Conservation (phyloP, 2,888 invertebrate species). For the Heteropelma amictum region DNA sequence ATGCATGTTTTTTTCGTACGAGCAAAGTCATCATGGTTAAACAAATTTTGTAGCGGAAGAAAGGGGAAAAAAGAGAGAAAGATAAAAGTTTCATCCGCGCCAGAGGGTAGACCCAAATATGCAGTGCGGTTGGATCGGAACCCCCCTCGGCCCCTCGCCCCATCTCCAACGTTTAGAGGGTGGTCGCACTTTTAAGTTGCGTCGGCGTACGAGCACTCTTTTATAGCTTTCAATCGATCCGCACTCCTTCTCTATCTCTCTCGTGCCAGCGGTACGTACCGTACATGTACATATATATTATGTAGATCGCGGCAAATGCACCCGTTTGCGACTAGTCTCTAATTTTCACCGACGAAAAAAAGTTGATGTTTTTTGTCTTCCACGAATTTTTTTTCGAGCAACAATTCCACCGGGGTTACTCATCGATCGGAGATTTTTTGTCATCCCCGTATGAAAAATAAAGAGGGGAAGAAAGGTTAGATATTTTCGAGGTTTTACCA, state of each 20-base stretch:
- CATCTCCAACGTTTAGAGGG: conserved; percentile 26
- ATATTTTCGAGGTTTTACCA: conserved; percentile 24
- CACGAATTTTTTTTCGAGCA: not conserved
- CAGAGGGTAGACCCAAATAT: conserved; percentile 47
- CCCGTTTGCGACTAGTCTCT: conserved; percentile 35
- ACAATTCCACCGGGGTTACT: not conserved
- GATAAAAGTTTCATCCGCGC: conserved; percentile 5
- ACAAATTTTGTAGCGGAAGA: not conserved
- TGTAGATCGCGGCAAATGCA: conserved; percentile 11
- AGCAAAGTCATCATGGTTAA: not conserved
- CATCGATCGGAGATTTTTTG: not conserved
- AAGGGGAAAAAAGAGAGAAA: not conserved
- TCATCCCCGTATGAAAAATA: too few species aligned
- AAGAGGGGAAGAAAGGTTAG: too few species aligned
- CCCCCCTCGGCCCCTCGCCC: conserved; percentile 8
- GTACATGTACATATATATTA: conserved; percentile 1
- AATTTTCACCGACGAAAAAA: conserved; percentile 27
- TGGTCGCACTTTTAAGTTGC: conserved; percentile 57
- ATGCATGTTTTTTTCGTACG: not conserved
- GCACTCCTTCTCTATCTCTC: conserved; percentile 42
- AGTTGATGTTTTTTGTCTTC: conserved; percentile 18
- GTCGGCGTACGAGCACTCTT: conserved; percentile 56
- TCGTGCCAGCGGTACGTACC: conserved; percentile 34
- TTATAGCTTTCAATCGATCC: conserved; percentile 57
- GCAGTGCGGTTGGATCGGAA: conserved; percentile 45